Conservation (phyloP, 35 echinoderm and acorn worm genomes). For the Eucidaris tribuloides region DNA sequence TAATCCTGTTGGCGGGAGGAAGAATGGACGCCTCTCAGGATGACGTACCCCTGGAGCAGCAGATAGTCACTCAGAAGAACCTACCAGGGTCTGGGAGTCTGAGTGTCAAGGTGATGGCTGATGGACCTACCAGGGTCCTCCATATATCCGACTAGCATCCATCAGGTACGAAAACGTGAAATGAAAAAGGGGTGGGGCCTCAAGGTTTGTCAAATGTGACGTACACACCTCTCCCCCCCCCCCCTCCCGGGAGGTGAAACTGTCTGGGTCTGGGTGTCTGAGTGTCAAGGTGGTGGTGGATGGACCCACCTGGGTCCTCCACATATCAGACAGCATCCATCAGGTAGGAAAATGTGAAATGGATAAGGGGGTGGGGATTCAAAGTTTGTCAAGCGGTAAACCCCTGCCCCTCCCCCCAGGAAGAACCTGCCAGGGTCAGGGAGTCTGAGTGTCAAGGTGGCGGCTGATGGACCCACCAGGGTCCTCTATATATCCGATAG, state of each 20-base stretch:
- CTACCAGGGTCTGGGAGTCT: constrained; percentile 84
- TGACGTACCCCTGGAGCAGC: constrained; percentile 53
- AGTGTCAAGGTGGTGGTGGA: background rate
- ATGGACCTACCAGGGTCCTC: constrained; percentile 91
- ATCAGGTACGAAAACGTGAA: constrained; percentile 61
- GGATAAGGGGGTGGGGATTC: background rate
- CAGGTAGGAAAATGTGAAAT: background rate
- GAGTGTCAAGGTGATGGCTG: constrained; percentile 58
- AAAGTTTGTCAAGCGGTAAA: background rate
- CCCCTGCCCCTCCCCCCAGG: too few relatives aligned
- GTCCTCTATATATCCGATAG: constrained; percentile 50
- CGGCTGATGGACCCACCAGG: constrained; percentile 61
- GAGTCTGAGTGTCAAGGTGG: constrained; percentile 10
- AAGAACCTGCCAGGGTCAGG: constrained; percentile 54
- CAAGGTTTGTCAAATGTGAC: too few relatives aligned
- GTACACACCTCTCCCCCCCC: too few relatives aligned
- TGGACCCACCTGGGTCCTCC: constrained; percentile 2
- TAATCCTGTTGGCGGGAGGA: constrained; percentile 55
- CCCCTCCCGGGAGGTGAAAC: too few relatives aligned
- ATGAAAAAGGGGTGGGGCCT: too few relatives aligned
- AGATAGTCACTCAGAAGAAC: constrained; percentile 69
- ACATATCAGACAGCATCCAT: constrained; percentile 11
- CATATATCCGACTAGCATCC: constrained; percentile 69
- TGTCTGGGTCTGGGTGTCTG: too few relatives aligned
- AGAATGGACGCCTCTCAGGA: constrained; percentile 16